These are phyloP conservation scores for Pyralis farinalis DNA, from an alignment of 2,888 invertebrate genomes.

Conservation along the genomic window DNA sequence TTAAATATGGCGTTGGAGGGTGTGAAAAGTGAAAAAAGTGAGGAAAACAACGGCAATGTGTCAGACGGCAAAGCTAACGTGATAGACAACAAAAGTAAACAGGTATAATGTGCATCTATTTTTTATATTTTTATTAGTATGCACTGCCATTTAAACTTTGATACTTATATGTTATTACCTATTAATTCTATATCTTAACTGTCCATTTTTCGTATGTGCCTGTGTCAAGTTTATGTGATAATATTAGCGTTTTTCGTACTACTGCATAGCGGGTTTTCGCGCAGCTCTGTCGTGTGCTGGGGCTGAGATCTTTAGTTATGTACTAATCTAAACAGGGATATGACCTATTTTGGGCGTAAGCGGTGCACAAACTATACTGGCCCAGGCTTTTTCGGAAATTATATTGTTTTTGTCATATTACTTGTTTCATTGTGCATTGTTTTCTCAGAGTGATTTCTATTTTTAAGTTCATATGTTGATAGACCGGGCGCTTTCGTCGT, in stretches of 20 bases:
- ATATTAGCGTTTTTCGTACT: conserved; percentile 15
- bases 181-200: not conserved
- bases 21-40: conserved; percentile 79
- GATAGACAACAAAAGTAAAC: conserved; percentile 82
- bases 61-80: conserved; percentile 78
- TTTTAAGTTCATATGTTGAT: too few relatives aligned
- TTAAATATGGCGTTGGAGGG: conserved; percentile 77
- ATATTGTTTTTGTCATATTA: conserved; percentile 29
- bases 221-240: conserved; percentile 10
- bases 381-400: conserved; percentile 18
- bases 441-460: too few relatives aligned
- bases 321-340: conserved; percentile 59
- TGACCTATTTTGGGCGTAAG: conserved; percentile 69
- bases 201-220: conserved; percentile 14
- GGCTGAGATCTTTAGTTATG: conserved; percentile 45
- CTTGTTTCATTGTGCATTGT: not conserved
- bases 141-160: too few relatives aligned
- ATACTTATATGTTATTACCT: conserved; percentile 14
- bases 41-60: conserved; percentile 75
- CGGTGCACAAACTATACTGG: conserved; percentile 28
- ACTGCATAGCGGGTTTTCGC: conserved; percentile 51
- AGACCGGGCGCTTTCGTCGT: too few relatives aligned
- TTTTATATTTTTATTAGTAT: conserved; percentile 25
- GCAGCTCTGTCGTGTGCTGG: conserved; percentile 49
- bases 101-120: conserved; percentile 59